phyloP scores from a whole-genome alignment of 2,797 vertebrate species.

The Manis pentadactyla region DNA sequence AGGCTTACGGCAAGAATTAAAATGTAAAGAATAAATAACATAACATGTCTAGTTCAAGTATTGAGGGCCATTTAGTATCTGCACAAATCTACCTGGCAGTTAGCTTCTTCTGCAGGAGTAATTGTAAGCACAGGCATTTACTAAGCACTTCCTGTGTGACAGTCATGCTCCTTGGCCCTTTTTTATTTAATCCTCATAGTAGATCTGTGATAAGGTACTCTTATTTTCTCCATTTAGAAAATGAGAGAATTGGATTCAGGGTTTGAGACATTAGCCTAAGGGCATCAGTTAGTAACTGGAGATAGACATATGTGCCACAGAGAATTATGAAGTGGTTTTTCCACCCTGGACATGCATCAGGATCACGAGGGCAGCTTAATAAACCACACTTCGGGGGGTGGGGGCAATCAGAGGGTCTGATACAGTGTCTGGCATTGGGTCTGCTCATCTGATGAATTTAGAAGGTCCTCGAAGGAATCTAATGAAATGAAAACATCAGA shows the following conservation, averaged over 20 bases:
- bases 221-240: background rate
- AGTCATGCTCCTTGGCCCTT: background rate
- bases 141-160: background rate
- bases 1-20: background rate
- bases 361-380: background rate
- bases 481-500: background rate
- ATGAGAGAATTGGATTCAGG: background rate
- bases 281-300: background rate
- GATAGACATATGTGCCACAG: background rate
- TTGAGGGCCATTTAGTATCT: background rate
- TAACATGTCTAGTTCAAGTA: background rate
- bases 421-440: background rate
- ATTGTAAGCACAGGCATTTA: background rate
- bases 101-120: background rate
- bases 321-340: background rate
- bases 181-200: background rate
- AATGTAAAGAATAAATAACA: background rate
- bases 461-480: background rate
- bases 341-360: fast-evolving
- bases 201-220: background rate
- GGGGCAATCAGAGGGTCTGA: background rate
- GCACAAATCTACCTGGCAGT: fast-evolving
- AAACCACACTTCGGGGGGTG: background rate
- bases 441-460: background rate
- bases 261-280: background rate